These are phyloP conservation scores for Vanessa cardui DNA, from an alignment of 2,888 invertebrate species.

Conservation along the genomic window DNA sequence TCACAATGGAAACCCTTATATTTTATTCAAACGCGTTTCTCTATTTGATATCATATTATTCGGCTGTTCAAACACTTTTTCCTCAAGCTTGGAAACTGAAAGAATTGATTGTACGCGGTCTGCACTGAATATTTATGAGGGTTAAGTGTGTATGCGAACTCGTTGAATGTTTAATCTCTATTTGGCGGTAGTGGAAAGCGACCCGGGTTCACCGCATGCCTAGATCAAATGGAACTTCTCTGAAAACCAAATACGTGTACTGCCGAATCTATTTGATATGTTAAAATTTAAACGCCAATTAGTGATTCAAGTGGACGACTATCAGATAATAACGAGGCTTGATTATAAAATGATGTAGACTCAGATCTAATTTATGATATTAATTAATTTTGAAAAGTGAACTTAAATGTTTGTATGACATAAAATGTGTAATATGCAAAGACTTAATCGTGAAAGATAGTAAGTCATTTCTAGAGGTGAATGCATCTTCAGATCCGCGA, in stretches of 20 bases:
- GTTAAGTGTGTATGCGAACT: slow-evolving; percentile 81
- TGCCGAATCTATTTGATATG: slow-evolving; percentile 18
- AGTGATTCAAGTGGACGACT: slow-evolving; percentile 17
- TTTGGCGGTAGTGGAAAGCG: slow-evolving; percentile 59
- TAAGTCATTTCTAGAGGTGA: slow-evolving; percentile 30
- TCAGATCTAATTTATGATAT: background rate
- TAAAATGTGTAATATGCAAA: background rate
- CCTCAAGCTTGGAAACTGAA: slow-evolving; percentile 60
- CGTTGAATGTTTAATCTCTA: slow-evolving; percentile 81
- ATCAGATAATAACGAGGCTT: background rate
- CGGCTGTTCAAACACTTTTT: slow-evolving; percentile 74
- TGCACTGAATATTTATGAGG: slow-evolving; percentile 79
- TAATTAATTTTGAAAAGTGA: background rate
- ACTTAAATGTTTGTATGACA: background rate
- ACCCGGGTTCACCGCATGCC: slow-evolving; percentile 40
- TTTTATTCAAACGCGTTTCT: slow-evolving; percentile 68
- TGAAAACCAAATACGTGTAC: slow-evolving; percentile 36
- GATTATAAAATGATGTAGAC: background rate
- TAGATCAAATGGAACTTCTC: slow-evolving; percentile 41
- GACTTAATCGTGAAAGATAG: background rate
- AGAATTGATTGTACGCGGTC: slow-evolving; percentile 80
- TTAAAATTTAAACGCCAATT: slow-evolving; percentile 21
- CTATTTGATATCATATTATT: slow-evolving; percentile 74
- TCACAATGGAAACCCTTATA: slow-evolving; percentile 48
- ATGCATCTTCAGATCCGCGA: slow-evolving; percentile 17